Evolutionary conservation across 2,113 vertebrate genomes (phyloP).

Genomic region (Corvus moneduloides): DNA sequence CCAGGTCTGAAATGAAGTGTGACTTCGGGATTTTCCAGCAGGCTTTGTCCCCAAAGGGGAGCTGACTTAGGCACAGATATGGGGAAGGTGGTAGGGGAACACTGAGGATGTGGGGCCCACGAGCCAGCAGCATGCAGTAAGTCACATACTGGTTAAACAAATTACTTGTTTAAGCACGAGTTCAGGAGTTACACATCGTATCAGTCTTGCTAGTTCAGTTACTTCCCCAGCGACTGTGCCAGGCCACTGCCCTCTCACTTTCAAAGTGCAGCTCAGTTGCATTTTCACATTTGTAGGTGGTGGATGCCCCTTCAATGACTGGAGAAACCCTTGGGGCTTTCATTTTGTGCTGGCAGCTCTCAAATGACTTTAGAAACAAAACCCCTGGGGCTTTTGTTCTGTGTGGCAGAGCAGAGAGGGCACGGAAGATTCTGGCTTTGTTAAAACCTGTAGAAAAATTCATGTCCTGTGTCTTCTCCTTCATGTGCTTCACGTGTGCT

Average conservation of each 20-base stretch:
- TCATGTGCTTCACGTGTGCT: background rate
- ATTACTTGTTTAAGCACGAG: background rate
- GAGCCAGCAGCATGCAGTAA: background rate
- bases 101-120: background rate
- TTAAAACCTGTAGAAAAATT: constrained; percentile 63
- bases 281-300: constrained; percentile 18
- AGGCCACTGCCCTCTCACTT: constrained; percentile 32
- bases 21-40: background rate
- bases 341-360: constrained; percentile 45
- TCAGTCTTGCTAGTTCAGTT: background rate
- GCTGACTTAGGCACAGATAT: background rate
- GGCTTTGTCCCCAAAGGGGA: background rate
- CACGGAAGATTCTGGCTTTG: constrained; percentile 50
- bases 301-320: background rate
- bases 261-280: background rate
- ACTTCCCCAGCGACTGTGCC: background rate
- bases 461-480: constrained; percentile 28
- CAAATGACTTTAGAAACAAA: constrained; percentile 39
- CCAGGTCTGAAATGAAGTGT: background rate
- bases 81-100: background rate
- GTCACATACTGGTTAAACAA: background rate
- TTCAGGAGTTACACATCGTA: background rate
- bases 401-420: constrained; percentile 43
- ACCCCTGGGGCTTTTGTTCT: background rate
- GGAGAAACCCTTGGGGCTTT: constrained; percentile 47